phyloP scores from a whole-genome alignment of 2,888 invertebrate species.

The Apodemia duryi region DNA sequence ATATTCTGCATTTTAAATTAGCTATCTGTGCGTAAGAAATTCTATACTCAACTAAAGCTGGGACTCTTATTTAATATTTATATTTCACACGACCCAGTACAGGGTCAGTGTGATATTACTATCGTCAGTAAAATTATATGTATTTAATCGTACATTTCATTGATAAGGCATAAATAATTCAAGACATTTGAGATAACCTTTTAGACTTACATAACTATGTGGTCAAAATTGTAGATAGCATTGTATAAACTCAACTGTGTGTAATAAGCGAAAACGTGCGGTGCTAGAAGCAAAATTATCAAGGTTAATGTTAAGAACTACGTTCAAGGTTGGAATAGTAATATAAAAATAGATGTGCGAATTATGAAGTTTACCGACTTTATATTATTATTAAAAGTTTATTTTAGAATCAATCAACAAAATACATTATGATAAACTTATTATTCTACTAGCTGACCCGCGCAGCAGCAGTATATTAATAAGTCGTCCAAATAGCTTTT shows the following conservation, averaged over 20 bases:
- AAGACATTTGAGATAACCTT: conserved; percentile 9
- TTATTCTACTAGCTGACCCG: too few species aligned
- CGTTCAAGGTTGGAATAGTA: not conserved
- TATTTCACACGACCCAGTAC: conserved; percentile 14
- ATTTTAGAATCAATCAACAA: too few species aligned
- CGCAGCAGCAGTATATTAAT: too few species aligned
- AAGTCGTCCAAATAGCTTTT: too few species aligned
- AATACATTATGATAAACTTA: too few species aligned
- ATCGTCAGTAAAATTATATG: conserved; percentile 10
- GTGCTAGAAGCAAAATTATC: not conserved
- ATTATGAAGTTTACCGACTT: too few species aligned
- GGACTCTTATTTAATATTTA: conserved; percentile 6
- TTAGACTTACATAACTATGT: not conserved
- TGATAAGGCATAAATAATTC: conserved; percentile 3
- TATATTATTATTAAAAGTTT: too few species aligned
- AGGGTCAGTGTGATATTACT: conserved; percentile 4
- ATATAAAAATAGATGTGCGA: too few species aligned
- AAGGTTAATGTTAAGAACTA: not conserved
- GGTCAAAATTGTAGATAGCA: not conserved
- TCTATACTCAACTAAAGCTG: not conserved
- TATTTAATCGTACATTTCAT: conserved; percentile 4
- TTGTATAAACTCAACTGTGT: too few species aligned
- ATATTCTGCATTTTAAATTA: conserved; percentile 7
- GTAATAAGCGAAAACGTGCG: too few species aligned
- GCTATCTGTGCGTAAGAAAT: conserved; percentile 1